Base-by-base conservation (phyloP, 2,113 vertebrate species). In the Oncorhynchus clarkii region DNA sequence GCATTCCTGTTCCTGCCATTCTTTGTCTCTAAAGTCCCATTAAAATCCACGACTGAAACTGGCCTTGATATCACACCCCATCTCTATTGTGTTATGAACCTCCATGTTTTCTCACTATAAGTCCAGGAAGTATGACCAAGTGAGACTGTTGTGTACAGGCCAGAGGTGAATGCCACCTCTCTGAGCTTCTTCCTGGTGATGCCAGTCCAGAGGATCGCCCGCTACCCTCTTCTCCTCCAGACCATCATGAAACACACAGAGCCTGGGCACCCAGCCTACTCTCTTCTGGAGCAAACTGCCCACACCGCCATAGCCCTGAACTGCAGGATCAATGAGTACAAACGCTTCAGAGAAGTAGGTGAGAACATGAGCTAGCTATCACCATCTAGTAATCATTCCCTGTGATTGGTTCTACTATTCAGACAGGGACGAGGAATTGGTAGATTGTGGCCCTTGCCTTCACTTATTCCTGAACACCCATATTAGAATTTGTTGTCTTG, bases 311-410 rank as follows among this genome's bases (percentile, higher is more conserved):
- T 95, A 65, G 94, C 95, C 22, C 83, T 97, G 67, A 99, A 97
- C 27, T 83, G 90, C 86, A 94, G 94, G 82, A 98, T 99, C 92
- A 99, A 99, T 0, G 97, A 99, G 87, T 95, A 97, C 90, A 99
- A 99, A 68, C 94, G 96, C 83, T 95, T 93, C 92, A 90, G 94
- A 80, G 98, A 99, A 96, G 94, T 99, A 13, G 97, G 98, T 99
- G 87, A 97, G 97, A 8, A 3, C 62, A 27, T 7, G 22, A 5
- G 18, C 26, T 18, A 45, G 22, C 24, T 12, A 26, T 66, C 64
- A 6, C n/a, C 13, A 18, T 57, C 13, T 57, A 57, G 54, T 45
- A 45, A 11, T 45, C 9, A 45, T 45, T 29, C 71, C 27, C 80
- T 73, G 57, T 82, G 18, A 2, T 62, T 20, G 51, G 51, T 54